Base-by-base conservation (phyloP, 2,113 vertebrate genomes). In the Cebidichthys violaceus region DNA sequence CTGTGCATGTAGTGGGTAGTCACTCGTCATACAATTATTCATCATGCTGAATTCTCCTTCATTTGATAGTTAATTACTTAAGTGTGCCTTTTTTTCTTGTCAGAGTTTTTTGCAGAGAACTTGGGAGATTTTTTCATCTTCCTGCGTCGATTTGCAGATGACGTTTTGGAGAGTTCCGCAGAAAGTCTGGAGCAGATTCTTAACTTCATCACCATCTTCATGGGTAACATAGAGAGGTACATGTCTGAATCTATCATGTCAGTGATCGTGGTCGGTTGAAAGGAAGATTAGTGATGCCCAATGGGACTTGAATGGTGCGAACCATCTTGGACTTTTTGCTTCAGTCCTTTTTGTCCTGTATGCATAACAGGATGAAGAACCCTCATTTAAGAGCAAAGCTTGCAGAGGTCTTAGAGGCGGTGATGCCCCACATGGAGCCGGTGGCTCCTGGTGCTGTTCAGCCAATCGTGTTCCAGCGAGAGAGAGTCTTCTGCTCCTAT, bases 31-130 rank as follows among this genome's bases (percentile, higher is more conserved):
- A 5, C 18, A 67, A 24, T 61, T 6, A 35, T 68, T 82, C 9
- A 68, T 61, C 39, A 73, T 62, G 6, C 22, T 15, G 13, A 79
- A 67, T 10, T 71, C 78, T 84, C 52, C 62, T 75, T n/a, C 17
- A 9, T 15, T 31, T 1, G 4, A 54, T 60, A 39, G 29, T 75
- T 33, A 69, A 69, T 75, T 20, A n/a, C 8, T 79, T 57, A 70
- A 70, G 41, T 77, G 20, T n/a, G 13, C 15, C 9, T 33, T 33
- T 33, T 33, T 33, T 86, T 87, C n/a, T 76, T 89, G 39, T 64
- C 93, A 99, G 98, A 99, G 80, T 99, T 99, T 92, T 99, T 99
- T 92, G 97, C 96, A 0, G 99, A 99, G 89, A 99, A 99, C 88
- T 71, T 99, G 93, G 98, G 97, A 0, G 98, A 99, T 89, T 98